Evolutionary conservation across 2,888 invertebrate genomes (phyloP), one percentile per base, ranked within the genome.

Genomic region (Aproaerema taeniolella): DNA sequence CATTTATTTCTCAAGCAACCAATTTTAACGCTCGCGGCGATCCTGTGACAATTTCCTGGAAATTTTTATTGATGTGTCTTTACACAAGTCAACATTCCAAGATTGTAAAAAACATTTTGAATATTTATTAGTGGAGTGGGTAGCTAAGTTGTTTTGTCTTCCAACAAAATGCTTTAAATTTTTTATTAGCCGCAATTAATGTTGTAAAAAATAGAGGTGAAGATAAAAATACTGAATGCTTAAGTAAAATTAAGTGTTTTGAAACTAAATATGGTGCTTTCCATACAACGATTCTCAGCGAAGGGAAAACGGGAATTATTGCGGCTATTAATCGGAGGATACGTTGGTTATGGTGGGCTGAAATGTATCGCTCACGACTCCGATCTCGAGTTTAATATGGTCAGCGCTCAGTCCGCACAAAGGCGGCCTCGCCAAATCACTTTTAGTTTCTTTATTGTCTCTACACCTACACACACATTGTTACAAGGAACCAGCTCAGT

Each of bases 401-500:
- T 20, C 20, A 4, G 20, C 20, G 31, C 29, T 7, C 48, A 55
- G 49, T 52, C 55, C 48, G 50, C 58, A 72, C 70, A 73, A 74
- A 70, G 64, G 50, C 63, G 70, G 66, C 70, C 71, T 70, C 64
- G 67, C 51, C 48, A 50, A 59, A 67, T 64, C 60, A 57, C 57
- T 64, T 72, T 71, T 58, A 50, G 61, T 67, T 61, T 60, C 47
- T 70, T 68, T 70, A 64, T 65, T 62, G 55, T 61, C 52, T 53
- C 53, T 46, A 49, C 63, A 57, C 70, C 68, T 66, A 69, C 68
- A 14, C 32, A 38, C 11, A 58, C 58, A 41, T 43, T 52, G 46
- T 52, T 58, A 58, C 58, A 58, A 67, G 61, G 58, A 58, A 41
- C 30, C 30, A 30, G 13, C 30, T 26, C n/a, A n/a, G 26, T 5